A percentile compares a stretch with the other conserved stretches of the same genome.
These are phyloP conservation scores for Xestia c-nigrum DNA, from an alignment of 2,888 invertebrate species.

Conservation along the genomic window DNA sequence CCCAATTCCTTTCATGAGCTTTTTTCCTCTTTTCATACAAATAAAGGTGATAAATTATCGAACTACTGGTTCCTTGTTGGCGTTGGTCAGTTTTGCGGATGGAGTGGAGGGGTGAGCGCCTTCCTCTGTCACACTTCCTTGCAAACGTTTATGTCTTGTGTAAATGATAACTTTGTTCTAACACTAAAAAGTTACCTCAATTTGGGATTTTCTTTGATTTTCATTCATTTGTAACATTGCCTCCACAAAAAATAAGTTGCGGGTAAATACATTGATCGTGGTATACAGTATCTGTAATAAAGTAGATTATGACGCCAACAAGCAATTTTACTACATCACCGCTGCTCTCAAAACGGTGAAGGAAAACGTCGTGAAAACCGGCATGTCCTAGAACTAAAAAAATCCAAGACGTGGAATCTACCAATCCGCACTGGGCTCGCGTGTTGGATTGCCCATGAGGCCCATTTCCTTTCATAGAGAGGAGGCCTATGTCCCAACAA, in stretches of 20 bases:
- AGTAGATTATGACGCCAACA: conserved; percentile 1
- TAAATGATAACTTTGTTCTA: background rate
- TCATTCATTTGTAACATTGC: background rate
- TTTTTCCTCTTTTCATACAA: too few relatives aligned
- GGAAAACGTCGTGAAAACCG: too few relatives aligned
- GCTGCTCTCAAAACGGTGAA: too few relatives aligned
- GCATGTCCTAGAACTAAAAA: too few relatives aligned
- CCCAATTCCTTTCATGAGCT: too few relatives aligned
- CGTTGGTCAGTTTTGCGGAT: background rate
- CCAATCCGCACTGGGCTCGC: too few relatives aligned
- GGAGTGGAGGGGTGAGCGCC: background rate
- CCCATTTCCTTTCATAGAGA: too few relatives aligned
- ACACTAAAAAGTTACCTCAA: background rate
- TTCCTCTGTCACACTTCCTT: background rate
- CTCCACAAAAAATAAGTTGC: background rate
- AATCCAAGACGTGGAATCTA: too few relatives aligned
- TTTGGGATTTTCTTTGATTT: background rate
- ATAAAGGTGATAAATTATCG: too few relatives aligned
- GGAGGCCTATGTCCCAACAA: too few relatives aligned
- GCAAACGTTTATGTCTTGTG: background rate
- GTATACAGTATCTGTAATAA: conserved; percentile 2
- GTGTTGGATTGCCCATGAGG: too few relatives aligned
- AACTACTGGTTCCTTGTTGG: too few relatives aligned
- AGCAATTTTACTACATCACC: background rate
- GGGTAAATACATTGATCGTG: conserved; percentile 7